A percentile compares a stretch with the other conserved stretches of the same genome.
phyloP scores from a whole-genome alignment of 1,140 invertebrate species.

The Bactericera cockerelli region DNA sequence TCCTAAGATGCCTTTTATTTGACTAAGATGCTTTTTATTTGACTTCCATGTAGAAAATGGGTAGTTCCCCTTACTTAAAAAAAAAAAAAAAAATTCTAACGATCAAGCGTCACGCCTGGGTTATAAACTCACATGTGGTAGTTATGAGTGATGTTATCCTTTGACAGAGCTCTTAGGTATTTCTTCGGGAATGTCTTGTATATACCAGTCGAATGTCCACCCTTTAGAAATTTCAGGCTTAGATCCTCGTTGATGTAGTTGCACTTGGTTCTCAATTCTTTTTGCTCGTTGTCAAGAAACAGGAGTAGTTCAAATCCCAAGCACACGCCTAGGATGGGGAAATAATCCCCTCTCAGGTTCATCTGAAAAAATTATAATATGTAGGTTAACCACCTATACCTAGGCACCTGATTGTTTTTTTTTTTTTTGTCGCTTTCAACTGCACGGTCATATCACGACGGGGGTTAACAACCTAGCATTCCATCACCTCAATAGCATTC shows the following conservation, averaged over 20 bases:
- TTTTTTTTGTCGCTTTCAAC: too few relatives aligned
- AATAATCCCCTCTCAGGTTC: conserved; percentile 53
- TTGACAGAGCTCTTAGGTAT: background rate
- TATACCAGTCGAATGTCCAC: background rate
- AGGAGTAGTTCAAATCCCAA: conserved; percentile 69
- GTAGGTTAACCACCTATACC: too few relatives aligned
- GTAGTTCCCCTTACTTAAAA: too few relatives aligned
- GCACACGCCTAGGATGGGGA: conserved; percentile 75
- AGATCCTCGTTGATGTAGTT: conserved; percentile 13
- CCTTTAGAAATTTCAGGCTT: conserved; percentile 15
- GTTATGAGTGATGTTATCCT: background rate
- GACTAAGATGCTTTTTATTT: too few relatives aligned
- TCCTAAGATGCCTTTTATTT: too few relatives aligned
- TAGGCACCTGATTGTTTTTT: too few relatives aligned
- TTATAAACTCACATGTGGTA: conserved; percentile 3
- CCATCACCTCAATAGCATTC: too few relatives aligned
- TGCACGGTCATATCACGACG: too few relatives aligned
- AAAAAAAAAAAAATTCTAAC: too few relatives aligned
- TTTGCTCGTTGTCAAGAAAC: conserved; percentile 33
- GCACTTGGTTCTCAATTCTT: conserved; percentile 14
- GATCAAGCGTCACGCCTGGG: too few relatives aligned
- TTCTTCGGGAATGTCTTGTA: conserved; percentile 1
- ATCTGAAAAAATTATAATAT: conserved; percentile 24
- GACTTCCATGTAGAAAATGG: too few relatives aligned
- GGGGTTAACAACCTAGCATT: too few relatives aligned